phyloP scores from a whole-genome alignment of 2,113 vertebrate genomes.

The Pituophis catenifer region DNA sequence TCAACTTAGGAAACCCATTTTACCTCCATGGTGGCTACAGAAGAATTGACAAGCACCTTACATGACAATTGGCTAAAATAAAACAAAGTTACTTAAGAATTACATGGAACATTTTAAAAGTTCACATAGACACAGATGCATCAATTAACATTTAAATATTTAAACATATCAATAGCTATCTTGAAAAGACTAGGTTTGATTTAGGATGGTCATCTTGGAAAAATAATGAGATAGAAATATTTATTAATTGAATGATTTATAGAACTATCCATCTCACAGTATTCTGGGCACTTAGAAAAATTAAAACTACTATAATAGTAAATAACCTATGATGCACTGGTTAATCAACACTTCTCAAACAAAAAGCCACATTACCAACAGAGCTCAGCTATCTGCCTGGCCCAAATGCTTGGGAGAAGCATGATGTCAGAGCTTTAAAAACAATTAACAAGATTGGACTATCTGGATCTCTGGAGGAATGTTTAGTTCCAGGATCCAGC shows the following conservation, averaged over 20 bases:
- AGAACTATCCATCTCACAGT: not conserved
- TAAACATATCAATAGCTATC: not conserved
- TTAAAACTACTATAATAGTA: not conserved
- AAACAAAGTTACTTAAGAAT: not conserved
- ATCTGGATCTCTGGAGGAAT: not conserved
- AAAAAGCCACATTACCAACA: not conserved
- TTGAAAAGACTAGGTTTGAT: not conserved
- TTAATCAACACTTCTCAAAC: not conserved
- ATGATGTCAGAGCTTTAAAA: not conserved
- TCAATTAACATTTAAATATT: not conserved
- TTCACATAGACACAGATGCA: not conserved
- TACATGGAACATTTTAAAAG: not conserved
- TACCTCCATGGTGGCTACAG: not conserved
- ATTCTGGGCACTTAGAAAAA: not conserved
- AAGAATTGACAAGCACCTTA: not conserved
- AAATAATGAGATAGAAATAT: not conserved
- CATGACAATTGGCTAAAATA: not conserved
- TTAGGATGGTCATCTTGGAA: not conserved
- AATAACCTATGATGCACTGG: not conserved
- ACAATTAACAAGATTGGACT: not conserved
- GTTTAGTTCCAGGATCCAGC: not conserved
- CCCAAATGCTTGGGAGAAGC: not conserved
- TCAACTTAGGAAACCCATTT: not conserved
- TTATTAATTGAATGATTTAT: not conserved
- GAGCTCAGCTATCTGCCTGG: not conserved